These are phyloP conservation scores for Scotopteryx bipunctaria DNA, from an alignment of 2,888 invertebrate genomes.

Conservation along the genomic window DNA sequence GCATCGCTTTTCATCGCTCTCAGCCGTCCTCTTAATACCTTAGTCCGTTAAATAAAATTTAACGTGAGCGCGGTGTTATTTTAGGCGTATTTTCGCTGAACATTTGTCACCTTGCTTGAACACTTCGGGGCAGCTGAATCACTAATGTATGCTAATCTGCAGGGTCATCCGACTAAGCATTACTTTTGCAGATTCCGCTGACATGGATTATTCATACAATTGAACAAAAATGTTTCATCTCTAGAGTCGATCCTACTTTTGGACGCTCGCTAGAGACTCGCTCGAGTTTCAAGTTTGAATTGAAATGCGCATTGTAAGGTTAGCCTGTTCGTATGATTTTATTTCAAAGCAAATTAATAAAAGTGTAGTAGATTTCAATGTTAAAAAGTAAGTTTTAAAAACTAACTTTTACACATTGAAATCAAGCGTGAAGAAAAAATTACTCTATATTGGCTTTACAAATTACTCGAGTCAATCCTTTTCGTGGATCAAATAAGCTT, in stretches of 20 bases:
- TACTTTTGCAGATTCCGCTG: constrained; percentile 21
- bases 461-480: no score
- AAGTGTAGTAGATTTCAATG: neutral
- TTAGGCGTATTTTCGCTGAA: constrained; percentile 18
- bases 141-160: constrained; percentile 30
- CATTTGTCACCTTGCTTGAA: constrained; percentile 30
- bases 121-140: constrained; percentile 22
- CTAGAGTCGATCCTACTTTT: constrained; percentile 11
- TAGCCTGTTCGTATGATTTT: neutral
- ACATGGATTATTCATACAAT: constrained; percentile 29
- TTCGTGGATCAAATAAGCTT: neutral
- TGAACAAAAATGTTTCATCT: constrained; percentile 23
- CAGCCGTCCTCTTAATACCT: no score
- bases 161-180: constrained; percentile 23
- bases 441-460: no score
- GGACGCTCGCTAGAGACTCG: constrained; percentile 7
- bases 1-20: neutral
- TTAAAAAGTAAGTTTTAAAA: neutral
- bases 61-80: constrained; percentile 28
- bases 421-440: no score
- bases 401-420: no score
- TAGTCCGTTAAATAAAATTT: constrained; percentile 12
- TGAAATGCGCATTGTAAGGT: constrained; percentile 19
- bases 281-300: constrained; percentile 17
- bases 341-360: constrained; percentile 5